A percentile compares a stretch with the other conserved stretches of the same genome.
Conservation (phyloP, 2,888 invertebrate species). For the Oscheius sp. region DNA sequence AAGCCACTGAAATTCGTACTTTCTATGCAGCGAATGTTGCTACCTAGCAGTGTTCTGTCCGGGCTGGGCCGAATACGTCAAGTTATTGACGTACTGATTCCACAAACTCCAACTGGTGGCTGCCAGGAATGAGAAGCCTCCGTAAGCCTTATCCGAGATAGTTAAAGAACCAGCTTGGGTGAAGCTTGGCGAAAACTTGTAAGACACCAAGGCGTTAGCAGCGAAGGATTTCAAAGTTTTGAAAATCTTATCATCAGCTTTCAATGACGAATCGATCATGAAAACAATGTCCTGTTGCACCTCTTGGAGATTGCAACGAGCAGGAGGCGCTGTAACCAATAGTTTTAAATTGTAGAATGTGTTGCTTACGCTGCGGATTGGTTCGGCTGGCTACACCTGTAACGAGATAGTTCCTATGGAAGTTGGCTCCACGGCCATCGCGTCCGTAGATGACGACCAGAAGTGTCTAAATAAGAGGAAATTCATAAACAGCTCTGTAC, state of each 20-base stretch:
- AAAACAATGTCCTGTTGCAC: conserved; percentile 59
- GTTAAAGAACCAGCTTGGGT: conserved; percentile 41
- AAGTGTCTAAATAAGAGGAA: conserved; percentile 43
- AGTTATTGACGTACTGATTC: conserved; percentile 27
- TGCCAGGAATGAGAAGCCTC: conserved; percentile 51
- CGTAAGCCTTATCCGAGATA: conserved; percentile 41
- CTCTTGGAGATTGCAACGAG: conserved; percentile 32
- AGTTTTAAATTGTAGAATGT: neutral
- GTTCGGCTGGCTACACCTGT: conserved; percentile 48
- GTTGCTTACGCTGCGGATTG: conserved; percentile 41
- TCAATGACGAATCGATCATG: conserved; percentile 58
- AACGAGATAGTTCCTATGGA: conserved; percentile 55
- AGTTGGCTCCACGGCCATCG: conserved; percentile 52
- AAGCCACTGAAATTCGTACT: conserved; percentile 41
- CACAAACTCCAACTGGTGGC: conserved; percentile 40
- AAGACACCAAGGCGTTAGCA: conserved; percentile 2
- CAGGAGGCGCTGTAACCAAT: conserved; percentile 28
- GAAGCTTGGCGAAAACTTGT: neutral
- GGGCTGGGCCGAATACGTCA: conserved; percentile 39
- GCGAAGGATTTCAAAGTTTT: conserved; percentile 23
- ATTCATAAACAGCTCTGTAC: neutral
- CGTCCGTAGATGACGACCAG: conserved; percentile 55
- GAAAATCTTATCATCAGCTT: conserved; percentile 21
- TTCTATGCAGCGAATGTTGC: neutral
- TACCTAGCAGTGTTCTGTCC: conserved; percentile 54